Conservation (phyloP, 1,140 invertebrate genomes). For the Drosophila equinoxialis region DNA sequence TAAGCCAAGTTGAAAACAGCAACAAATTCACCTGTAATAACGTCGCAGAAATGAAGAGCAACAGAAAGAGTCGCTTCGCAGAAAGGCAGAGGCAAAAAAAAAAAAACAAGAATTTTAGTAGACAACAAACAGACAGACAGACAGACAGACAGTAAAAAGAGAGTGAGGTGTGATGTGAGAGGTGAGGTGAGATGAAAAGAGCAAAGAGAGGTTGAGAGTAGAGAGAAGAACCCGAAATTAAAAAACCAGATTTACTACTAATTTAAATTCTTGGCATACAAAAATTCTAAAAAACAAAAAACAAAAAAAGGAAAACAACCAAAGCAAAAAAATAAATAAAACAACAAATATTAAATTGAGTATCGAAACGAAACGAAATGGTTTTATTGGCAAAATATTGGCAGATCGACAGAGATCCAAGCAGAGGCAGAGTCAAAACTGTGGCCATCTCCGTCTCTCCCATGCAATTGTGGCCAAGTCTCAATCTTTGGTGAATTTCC, state of each 20-base stretch:
- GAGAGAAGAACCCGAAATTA: conserved; percentile 67
- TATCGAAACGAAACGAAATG: conserved; percentile 71
- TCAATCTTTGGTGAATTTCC: background rate
- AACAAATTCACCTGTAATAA: conserved; percentile 66
- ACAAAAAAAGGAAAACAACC: conserved; percentile 26
- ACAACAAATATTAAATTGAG: conserved; percentile 55
- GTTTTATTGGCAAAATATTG: conserved; percentile 72
- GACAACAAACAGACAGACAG: conserved; percentile 8
- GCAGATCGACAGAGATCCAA: conserved; percentile 2
- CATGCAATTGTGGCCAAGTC: conserved; percentile 11
- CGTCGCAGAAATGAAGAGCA: conserved; percentile 56
- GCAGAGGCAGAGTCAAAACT: background rate
- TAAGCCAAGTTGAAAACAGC: conserved; percentile 23
- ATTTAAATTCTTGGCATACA: conserved; percentile 81
- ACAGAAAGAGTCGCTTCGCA: conserved; percentile 50
- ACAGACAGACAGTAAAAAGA: background rate
- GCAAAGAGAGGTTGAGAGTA: conserved; percentile 4
- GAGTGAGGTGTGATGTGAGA: background rate
- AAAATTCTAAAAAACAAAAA: conserved; percentile 60
- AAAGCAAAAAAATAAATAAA: conserved; percentile 13
- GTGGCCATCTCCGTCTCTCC: conserved; percentile 1
- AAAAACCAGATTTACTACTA: conserved; percentile 80
- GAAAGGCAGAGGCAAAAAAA: conserved; percentile 6
- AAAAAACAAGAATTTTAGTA: conserved; percentile 12
- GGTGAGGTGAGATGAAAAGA: background rate